phyloP scores from a whole-genome alignment of 2,113 vertebrate species.

The Catharus fuscescens region DNA sequence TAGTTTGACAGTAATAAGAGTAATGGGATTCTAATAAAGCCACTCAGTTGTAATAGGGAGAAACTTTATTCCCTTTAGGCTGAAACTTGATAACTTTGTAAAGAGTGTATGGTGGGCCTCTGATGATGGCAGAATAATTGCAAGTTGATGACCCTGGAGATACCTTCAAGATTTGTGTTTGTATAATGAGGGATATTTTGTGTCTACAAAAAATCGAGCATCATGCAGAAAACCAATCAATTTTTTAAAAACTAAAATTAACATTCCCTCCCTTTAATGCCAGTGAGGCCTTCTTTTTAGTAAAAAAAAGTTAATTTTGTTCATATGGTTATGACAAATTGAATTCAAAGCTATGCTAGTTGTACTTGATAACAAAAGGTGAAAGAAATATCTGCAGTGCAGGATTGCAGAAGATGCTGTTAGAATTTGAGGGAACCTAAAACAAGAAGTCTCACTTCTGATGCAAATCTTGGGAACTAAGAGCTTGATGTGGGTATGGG shows the following conservation, averaged over 20 bases:
- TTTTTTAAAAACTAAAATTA: neutral
- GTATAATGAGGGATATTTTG: neutral
- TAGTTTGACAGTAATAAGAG: neutral
- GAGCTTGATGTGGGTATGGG: slow-evolving; percentile 1
- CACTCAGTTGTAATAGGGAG: neutral
- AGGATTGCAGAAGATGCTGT: neutral
- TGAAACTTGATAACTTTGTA: neutral
- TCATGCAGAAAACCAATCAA: neutral
- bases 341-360: neutral
- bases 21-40: neutral
- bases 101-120: neutral
- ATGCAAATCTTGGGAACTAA: slow-evolving; percentile 68
- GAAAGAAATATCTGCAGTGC: neutral
- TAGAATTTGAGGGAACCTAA: slow-evolving; percentile 29
- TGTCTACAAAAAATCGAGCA: neutral
- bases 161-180: neutral
- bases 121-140: neutral
- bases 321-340: neutral
- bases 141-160: neutral
- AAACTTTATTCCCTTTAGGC: neutral
- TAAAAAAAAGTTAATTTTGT: neutral
- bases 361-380: neutral
- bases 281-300: neutral
- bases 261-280: neutral
- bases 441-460: slow-evolving; percentile 61